Base-by-base conservation (phyloP, 2,113 vertebrate genomes). In the Neogale vison region DNA sequence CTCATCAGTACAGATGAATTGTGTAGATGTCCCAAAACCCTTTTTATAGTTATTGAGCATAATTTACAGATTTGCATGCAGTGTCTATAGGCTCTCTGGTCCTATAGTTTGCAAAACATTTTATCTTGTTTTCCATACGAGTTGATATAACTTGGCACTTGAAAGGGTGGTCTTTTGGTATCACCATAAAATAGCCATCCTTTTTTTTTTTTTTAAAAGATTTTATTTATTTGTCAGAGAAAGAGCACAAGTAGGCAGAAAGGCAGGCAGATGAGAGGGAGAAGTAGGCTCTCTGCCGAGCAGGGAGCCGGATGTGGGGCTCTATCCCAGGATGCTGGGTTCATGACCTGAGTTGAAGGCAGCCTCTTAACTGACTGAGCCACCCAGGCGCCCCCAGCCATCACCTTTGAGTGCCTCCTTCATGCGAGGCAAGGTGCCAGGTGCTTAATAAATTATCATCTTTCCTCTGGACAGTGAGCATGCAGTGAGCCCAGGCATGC, bases 391-490 rank as follows among this genome's bases (percentile, higher is more conserved):
- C 52, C 52, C 52, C 17, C 17, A 94, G 45, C 47, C 39, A 92
- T 80, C n/a, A 71, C n/a, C 92, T 31, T 87, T 42, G 52, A 89
- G 36, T 69, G 20, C 50, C 59, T 77, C 6, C 14, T 90, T 80
- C 14, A 55, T 29, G 55, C 17, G n/a, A 93, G 52, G 84, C 91
- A 93, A 52, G 14, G 36, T 63, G 96, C 86, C 83, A 95, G 29
- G 36, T 91, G 7, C 82, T 95, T 72, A 95, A 86, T 76, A 95
- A 77, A 67, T 79, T n/a, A 45, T 59, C 90, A 95, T 93, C 76
- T 96, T 88, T 90, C 26, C 88, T 87, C n/a, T 90, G 72, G 39
- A 61, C 36, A 96, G 34, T 36, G 29, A 91, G 26, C 18, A 67
- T 50, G 47, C 59, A 87, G 6, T 29, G 74, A 47, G n/a, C 34